Evolutionary conservation across 2,113 vertebrate genomes (phyloP).

Genomic region (Pseudopipra pipra): DNA sequence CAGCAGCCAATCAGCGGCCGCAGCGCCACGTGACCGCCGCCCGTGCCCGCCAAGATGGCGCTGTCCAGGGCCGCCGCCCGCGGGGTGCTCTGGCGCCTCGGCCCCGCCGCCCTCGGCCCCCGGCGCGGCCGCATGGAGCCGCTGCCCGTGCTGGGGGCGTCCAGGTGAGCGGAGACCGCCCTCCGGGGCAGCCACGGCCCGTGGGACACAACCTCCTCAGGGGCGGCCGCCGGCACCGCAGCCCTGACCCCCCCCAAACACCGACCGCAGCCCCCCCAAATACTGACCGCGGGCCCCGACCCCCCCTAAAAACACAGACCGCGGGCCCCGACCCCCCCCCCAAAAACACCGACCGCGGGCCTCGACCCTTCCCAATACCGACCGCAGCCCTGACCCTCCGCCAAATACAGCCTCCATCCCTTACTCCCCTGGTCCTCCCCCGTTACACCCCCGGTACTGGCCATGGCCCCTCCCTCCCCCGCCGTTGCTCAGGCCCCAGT

Average conservation of each 20-base stretch:
- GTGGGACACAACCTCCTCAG: accelerated
- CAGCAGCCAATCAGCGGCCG: background rate
- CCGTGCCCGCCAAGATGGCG: constrained; percentile 58
- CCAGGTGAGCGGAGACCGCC: constrained; percentile 50
- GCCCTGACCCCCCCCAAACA: too few species aligned
- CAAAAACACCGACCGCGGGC: too few species aligned
- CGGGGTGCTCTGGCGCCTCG: background rate
- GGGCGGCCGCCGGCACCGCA: background rate
- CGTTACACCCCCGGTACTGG: too few species aligned
- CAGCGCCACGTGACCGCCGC: background rate
- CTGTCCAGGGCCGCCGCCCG: constrained; percentile 46
- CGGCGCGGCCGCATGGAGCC: background rate
- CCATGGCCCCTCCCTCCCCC: too few species aligned
- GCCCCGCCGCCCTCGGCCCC: background rate
- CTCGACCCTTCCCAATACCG: background rate
- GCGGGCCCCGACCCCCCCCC: background rate
- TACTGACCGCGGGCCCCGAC: too few species aligned
- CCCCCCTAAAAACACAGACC: too few species aligned
- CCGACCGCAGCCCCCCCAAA: too few species aligned
- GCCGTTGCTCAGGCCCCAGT: too few species aligned
- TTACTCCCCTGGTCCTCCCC: background rate
- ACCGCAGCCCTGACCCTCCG: too few species aligned
- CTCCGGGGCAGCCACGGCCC: background rate
- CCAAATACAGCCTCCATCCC: too few species aligned
- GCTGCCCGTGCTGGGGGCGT: background rate